phyloP scores from a whole-genome alignment of 1,140 invertebrate genomes.

The Ctenoplectra terminalis region DNA sequence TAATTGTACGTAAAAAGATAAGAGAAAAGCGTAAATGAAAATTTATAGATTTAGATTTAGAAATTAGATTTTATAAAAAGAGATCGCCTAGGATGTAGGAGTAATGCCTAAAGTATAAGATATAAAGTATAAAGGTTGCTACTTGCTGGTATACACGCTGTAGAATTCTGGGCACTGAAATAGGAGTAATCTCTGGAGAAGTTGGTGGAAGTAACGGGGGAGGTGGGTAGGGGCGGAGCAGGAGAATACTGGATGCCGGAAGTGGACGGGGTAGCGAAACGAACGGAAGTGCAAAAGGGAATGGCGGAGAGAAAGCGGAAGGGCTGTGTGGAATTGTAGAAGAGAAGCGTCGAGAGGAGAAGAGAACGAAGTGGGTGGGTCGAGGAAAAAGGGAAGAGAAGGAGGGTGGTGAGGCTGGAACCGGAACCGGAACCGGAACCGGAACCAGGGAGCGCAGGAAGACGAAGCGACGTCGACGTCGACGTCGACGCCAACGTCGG shows the following conservation, averaged over 20 bases:
- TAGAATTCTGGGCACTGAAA: slow-evolving; percentile 33
- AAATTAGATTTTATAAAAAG: no score
- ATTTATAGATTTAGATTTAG: no score
- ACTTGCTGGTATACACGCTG: no score
- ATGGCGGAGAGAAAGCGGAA: slow-evolving; percentile 66
- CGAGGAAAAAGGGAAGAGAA: slow-evolving; percentile 58
- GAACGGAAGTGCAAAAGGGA: slow-evolving; percentile 68
- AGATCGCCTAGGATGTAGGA: slow-evolving; percentile 13
- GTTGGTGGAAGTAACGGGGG: slow-evolving; percentile 17
- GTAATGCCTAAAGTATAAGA: no score
- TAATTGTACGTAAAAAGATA: no score
- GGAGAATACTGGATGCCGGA: slow-evolving; percentile 36
- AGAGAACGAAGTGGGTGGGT: slow-evolving; percentile 57
- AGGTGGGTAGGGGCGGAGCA: background rate
- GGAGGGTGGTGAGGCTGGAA: slow-evolving; percentile 51
- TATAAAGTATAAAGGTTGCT: no score
- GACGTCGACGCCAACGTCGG: slow-evolving; percentile 39
- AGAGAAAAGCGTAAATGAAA: no score
- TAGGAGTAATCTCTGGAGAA: slow-evolving; percentile 44
- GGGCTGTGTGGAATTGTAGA: slow-evolving; percentile 55
- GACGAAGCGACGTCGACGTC: slow-evolving; percentile 66
- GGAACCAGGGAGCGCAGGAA: slow-evolving; percentile 65
- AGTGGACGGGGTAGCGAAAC: slow-evolving; percentile 37
- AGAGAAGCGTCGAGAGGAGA: slow-evolving; percentile 71
- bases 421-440: no score